These are phyloP conservation scores for Pseudochromis fuscus DNA, from an alignment of 2,797 vertebrate genomes.

Conservation along the genomic window DNA sequence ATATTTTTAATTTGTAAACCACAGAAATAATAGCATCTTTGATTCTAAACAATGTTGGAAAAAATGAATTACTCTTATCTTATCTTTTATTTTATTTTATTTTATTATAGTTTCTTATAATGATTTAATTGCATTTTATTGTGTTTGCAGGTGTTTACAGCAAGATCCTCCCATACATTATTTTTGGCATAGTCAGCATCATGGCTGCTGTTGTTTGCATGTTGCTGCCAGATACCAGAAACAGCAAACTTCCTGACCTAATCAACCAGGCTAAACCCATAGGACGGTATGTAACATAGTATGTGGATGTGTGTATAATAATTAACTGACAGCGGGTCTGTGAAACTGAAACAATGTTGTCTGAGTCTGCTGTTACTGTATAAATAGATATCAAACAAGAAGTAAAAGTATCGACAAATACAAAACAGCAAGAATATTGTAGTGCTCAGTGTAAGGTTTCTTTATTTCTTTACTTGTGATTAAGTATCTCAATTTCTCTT, in stretches of 20 bases:
- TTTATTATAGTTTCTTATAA: no score
- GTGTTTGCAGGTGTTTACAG: constrained; percentile 54
- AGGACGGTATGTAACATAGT: constrained; percentile 34
- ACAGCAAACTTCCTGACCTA: constrained; percentile 55
- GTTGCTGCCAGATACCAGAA: constrained; percentile 66
- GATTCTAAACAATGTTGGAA: no score
- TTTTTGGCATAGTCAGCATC: constrained; percentile 60
- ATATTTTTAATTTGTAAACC: no score
- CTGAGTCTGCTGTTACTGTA: no score
- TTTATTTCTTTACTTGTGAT: not conserved
- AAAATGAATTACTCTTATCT: no score
- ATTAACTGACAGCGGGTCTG: not conserved
- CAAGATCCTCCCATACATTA: constrained; percentile 51
- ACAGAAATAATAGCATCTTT: no score
- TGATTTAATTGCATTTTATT: constrained; percentile 15
- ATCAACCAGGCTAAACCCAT: constrained; percentile 59
- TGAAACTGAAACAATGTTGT: not conserved
- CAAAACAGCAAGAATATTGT: not conserved
- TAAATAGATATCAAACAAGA: not conserved
- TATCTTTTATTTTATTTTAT: no score
- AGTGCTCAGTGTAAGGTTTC: not conserved
- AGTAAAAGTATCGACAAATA: not conserved
- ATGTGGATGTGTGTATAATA: not conserved
- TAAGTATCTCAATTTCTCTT: not conserved
- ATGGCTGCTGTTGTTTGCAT: constrained; percentile 39